These are phyloP conservation scores for Ciconia nigra DNA, from an alignment of 2,797 vertebrate genomes.

Conservation along the genomic window DNA sequence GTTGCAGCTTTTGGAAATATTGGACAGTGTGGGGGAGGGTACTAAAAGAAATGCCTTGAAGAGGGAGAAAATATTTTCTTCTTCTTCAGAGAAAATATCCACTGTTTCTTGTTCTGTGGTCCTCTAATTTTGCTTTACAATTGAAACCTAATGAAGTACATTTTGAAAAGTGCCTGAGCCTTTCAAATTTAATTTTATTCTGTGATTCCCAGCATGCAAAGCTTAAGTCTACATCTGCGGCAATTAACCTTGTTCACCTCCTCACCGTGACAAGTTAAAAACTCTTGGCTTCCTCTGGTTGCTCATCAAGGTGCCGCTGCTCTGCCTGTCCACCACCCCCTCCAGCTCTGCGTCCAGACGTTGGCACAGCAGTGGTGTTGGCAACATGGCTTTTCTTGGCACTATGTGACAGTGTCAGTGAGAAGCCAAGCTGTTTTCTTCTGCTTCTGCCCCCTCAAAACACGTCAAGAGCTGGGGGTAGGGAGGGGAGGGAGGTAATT, in stretches of 20 bases:
- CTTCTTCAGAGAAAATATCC: background rate
- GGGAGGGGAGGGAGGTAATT: background rate
- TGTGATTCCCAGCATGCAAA: background rate
- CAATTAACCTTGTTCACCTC: background rate
- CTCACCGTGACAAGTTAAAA: background rate
- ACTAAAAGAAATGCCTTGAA: background rate
- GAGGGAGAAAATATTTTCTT: background rate
- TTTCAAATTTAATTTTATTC: background rate
- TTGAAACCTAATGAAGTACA: background rate
- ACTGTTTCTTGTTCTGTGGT: background rate
- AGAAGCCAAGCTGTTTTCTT: background rate
- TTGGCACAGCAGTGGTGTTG: background rate
- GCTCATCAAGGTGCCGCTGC: background rate
- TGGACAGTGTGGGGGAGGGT: background rate
- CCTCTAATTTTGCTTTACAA: background rate
- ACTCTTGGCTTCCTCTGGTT: background rate
- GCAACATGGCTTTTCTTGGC: background rate
- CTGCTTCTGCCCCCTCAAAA: background rate
- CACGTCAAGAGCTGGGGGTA: accelerated
- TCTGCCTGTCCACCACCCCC: background rate
- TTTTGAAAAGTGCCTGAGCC: background rate
- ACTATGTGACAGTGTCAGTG: accelerated
- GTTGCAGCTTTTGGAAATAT: background rate
- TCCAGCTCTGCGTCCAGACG: background rate
- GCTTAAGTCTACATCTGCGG: background rate